Percentiles rank a stretch among this genome's conserved stretches.
Conservation (phyloP, 2,113 vertebrate species). For the Dipodomys merriami region DNA sequence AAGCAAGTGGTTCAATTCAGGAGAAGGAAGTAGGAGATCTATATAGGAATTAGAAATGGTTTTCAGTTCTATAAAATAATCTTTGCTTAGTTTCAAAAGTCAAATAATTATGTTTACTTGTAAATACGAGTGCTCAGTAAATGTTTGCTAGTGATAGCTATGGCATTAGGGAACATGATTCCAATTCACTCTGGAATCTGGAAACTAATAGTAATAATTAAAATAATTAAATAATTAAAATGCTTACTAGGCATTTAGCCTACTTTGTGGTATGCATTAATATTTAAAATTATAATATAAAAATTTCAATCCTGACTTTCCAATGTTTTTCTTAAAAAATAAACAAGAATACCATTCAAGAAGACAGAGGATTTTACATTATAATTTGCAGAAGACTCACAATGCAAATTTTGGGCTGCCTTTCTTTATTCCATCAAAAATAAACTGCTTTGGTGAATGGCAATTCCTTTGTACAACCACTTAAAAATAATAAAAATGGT, state of each 20-base stretch:
- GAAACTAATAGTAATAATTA: conserved; percentile 51
- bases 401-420: conserved; percentile 16
- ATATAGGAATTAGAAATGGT: conserved; percentile 33
- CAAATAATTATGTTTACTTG: conserved; percentile 29
- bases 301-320: conserved; percentile 54
- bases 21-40: conserved; percentile 24
- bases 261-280: conserved; percentile 49
- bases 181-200: conserved; percentile 40
- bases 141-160: conserved; percentile 44
- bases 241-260: conserved; percentile 30
- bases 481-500: background rate
- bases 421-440: conserved; percentile 30
- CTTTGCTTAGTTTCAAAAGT: conserved; percentile 58
- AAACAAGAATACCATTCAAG: background rate
- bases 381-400: conserved; percentile 3
- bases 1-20: conserved; percentile 43
- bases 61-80: conserved; percentile 41
- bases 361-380: background rate
- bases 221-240: conserved; percentile 59
- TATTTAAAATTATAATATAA: background rate
- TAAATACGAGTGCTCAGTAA: conserved; percentile 17
- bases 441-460: no score
- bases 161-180: background rate
- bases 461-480: no score
- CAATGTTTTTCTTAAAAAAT: background rate